Conservation (phyloP, 2,888 invertebrate species). For the Pyrocoelia pectoralis region DNA sequence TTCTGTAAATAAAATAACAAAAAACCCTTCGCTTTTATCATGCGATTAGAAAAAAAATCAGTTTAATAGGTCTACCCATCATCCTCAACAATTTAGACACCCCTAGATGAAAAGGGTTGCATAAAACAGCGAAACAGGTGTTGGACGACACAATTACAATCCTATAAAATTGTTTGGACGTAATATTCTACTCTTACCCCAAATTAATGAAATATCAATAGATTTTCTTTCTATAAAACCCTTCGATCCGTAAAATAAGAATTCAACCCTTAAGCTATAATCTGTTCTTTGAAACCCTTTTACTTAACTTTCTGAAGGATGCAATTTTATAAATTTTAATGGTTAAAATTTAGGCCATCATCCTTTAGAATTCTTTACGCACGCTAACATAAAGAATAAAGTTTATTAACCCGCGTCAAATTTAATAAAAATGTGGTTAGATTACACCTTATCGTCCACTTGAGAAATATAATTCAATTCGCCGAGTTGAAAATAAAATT, state of each 20-base stretch:
- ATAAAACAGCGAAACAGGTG: slow-evolving; percentile 23
- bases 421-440: background rate
- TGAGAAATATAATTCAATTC: slow-evolving; percentile 18
- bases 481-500: slow-evolving; percentile 24
- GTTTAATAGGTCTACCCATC: slow-evolving; percentile 24
- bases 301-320: background rate
- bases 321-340: slow-evolving; percentile 1
- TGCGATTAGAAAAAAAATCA: slow-evolving; percentile 26
- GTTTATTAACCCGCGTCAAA: slow-evolving; percentile 5
- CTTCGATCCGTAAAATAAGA: background rate
- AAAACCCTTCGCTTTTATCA: slow-evolving; percentile 20
- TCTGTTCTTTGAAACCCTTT: slow-evolving; percentile 7
- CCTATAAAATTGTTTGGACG: background rate
- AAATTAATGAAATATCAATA: background rate
- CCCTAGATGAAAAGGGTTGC: slow-evolving; percentile 23
- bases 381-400: background rate
- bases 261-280: background rate
- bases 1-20: slow-evolving; percentile 12
- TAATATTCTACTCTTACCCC: background rate
- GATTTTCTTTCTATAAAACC: background rate
- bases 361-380: background rate
- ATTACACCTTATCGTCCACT: slow-evolving; percentile 3
- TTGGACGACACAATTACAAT: slow-evolving; percentile 13
- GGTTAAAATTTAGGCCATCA: background rate
- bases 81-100: slow-evolving; percentile 6